These are phyloP conservation scores for Drosophila nigromelanica DNA, from an alignment of 1,140 invertebrate genomes.

Conservation along the genomic window DNA sequence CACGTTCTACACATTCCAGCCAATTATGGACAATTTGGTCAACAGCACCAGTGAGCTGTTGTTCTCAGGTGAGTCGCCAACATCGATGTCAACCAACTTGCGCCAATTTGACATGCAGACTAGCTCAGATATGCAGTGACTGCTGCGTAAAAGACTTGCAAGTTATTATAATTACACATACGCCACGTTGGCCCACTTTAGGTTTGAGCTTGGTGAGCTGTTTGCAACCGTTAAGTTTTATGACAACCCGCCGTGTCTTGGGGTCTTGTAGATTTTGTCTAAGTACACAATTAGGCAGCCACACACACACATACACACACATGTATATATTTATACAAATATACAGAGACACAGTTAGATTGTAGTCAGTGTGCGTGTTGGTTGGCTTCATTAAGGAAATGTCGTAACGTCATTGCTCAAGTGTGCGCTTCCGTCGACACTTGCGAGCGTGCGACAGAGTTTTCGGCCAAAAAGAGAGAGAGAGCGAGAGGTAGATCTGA, in stretches of 20 bases:
- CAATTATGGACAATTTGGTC: conserved; percentile 90
- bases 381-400: conserved; percentile 81
- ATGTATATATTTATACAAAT: background rate
- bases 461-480: background rate
- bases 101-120: conserved; percentile 49
- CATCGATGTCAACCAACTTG: conserved; percentile 12
- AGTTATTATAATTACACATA: conserved; percentile 79
- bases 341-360: conserved; percentile 5
- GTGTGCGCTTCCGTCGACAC: conserved; percentile 76
- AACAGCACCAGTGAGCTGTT: conserved; percentile 89
- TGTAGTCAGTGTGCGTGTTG: conserved; percentile 27
- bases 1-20: conserved; percentile 88
- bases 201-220: conserved; percentile 39
- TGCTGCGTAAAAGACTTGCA: conserved; percentile 46
- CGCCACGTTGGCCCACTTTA: conserved; percentile 52
- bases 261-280: conserved; percentile 39
- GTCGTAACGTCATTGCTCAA: conserved; percentile 79
- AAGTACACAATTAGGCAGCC: conserved; percentile 46
- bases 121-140: conserved; percentile 43
- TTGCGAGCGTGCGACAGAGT: conserved; percentile 31
- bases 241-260: conserved; percentile 43
- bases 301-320: conserved; percentile 16
- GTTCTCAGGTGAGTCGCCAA: conserved; percentile 88
- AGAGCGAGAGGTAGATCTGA: background rate
- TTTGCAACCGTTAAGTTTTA: conserved; percentile 65